Evolutionary conservation across 1,140 invertebrate genomes (phyloP), one percentile per base, ranked within the genome.

Genomic region (Listronotus bonariensis): DNA sequence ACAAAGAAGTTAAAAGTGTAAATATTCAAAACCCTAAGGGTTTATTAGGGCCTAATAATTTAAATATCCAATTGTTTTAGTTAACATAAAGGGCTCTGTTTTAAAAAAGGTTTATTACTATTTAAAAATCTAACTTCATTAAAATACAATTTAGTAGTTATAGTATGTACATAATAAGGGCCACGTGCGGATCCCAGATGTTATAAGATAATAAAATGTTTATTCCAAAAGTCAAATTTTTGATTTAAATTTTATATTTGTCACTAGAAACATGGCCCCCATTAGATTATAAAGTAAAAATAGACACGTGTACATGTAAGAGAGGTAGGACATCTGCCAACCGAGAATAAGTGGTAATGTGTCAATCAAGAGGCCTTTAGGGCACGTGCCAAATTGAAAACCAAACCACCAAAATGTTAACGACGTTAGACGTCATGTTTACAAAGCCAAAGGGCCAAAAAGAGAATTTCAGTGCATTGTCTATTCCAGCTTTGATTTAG

Each of bases 271-370:
- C 12, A 18, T 8, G 38, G 51, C 40, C 54, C 54, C 54, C 31
- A 12, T 43, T 26, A n/a, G 54, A 56, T 56, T 56, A 56, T 31
- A 60, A 60, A 60, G 48, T 60, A 60, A 49, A 60, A 60, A 31
- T 17, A 48, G 57, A 0, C 57, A 60, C 57, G 57, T 60, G 57
- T 51, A 43, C 17, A 18, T 41, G 15, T 60, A 43, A 60, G 57
- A 34, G 57, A 38, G 20, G 54, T 38, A 60, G 38, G 57, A 17
- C 57, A 60, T 60, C 57, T 60, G 57, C 42, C 31, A 8, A 26
- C 26, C 57, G 57, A 56, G 40, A 56, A 56, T 56, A 56, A 56
- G 54, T 56, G 54, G 54, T 56, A 60, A 60, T 51, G 45, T 51
- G 57, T 60, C 57, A 49, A 60, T 60, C 45, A 14, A n/a, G 32